phyloP scores from a whole-genome alignment of 2,113 vertebrate species.

The Anser brachyrhynchus region DNA sequence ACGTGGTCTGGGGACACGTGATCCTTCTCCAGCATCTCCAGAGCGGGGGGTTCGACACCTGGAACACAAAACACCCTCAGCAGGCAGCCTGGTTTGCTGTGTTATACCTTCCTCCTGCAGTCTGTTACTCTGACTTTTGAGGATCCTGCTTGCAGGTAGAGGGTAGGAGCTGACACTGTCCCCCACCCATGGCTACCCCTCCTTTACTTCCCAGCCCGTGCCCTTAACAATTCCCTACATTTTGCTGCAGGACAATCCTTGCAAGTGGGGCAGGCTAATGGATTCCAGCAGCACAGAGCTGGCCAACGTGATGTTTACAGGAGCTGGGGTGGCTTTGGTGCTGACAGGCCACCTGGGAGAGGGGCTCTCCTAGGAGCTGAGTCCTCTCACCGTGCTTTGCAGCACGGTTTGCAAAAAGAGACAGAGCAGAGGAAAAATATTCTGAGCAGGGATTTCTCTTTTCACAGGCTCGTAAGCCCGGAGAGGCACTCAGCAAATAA shows the following conservation, averaged over 20 bases:
- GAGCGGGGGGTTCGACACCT: slow-evolving; percentile 66
- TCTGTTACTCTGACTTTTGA: neutral
- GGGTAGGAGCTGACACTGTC: neutral
- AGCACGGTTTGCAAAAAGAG: neutral
- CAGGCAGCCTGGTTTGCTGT: neutral
- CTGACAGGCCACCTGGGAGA: neutral
- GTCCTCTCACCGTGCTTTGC: neutral
- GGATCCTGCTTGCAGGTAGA: neutral
- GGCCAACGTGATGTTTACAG: neutral
- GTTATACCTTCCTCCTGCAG: neutral
- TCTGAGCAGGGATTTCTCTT: neutral
- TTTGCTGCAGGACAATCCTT: neutral
- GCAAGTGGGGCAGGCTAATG: neutral
- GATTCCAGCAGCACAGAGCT: neutral
- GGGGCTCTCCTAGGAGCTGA: neutral
- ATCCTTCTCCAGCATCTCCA: slow-evolving; percentile 80
- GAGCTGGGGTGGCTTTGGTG: neutral
- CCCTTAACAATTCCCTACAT: neutral
- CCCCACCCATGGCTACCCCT: neutral
- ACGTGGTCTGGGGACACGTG: slow-evolving; percentile 77
- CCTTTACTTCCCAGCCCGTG: neutral
- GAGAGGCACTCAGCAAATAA: too few relatives aligned
- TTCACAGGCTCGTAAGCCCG: neutral
- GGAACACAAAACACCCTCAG: slow-evolving; percentile 15
- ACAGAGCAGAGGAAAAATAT: neutral